Evolutionary conservation across 2,113 vertebrate genomes (phyloP), one percentile per base, ranked within the genome.

Genomic region (Podarcis cretensis): DNA sequence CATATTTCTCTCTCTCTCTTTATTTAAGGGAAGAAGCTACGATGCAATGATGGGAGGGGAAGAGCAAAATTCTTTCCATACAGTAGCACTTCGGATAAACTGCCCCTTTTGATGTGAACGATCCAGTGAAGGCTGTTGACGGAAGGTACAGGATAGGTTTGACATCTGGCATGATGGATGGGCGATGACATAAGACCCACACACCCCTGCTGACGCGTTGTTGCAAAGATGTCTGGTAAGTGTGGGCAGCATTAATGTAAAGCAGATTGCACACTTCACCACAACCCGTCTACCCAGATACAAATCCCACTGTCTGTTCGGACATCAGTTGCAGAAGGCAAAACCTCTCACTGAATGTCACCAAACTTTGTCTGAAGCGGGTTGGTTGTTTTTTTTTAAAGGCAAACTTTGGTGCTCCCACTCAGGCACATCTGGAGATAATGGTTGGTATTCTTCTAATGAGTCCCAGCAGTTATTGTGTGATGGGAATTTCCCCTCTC

Each of bases 181-280:
- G 87, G 84, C 86, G 89, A 91, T 94, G 95, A 95, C 91, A 94
- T 79, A 94, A 93, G 89, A 95, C 89, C 92, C 92, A 93, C 91
- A 87, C 13, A 43, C 82, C 87, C 66, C 35, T 74, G 92, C 92
- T 83, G 91, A 92, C 83, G 12, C 14, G 86, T 40, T 93, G 96
- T 89, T 89, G 91, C 93, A 54, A 94, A 96, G 93, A 89, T 85
- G 89, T 80, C 94, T 96, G 94, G 87, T 94, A 84, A 76, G 35
- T 74, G 63, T 81, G 91, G 93, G 94, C 88, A 95, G 94, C 93
- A 90, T 37, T 93, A 94, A 95, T 92, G 79, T 30, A 91, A 86
- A 92, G 92, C 93, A 89, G 59, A 74, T 81, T 90, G 90, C 48
- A 83, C 25, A 66, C 76, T 14, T 68, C 88, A 65, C 54, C 48